Base-by-base conservation (phyloP, 2,113 vertebrate genomes). In the Pygoscelis antarcticus region DNA sequence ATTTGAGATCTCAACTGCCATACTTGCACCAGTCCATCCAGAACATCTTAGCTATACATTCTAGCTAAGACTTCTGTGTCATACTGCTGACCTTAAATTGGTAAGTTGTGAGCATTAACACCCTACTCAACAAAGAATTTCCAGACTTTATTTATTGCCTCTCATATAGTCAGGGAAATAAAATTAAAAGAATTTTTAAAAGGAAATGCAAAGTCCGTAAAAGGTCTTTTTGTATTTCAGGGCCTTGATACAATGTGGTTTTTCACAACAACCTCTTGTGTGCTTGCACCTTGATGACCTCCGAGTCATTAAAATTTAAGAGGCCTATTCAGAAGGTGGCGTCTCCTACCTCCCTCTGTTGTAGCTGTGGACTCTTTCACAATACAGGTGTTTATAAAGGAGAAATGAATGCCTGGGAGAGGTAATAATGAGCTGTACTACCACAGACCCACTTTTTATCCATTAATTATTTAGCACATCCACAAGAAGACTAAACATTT, bases 271-370 rank as follows among this genome's bases (percentile, higher is more conserved):
- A 27, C 36, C 70, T 66, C 46, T 54, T 74, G 49, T 57, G 42
- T 80, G 66, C 54, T 82, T 44, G 20, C 77, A 87, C 34, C 42
- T 83, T 87, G 91, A 55, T 94, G 93, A 94, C 70, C 66, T 91
- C 52, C 2, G 3, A 32, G 40, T 83, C 70, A 91, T 97, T 96
- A 96, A 96, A 96, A 76, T 95, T 97, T 90, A 93, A 96, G 68
- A 89, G 34, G 3, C 14, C 52, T 72, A 58, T 92, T 95, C 46
- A 83, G 30, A 74, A 83, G 34, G 55, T 1, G 0, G 52, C 12
- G 0, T 93, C 83, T 83, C 87, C 82, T 96, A 79, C 54, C 70
- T 92, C 54, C 23, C 76, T 68, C 64, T 54, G 19, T 55, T 89
- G 36, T 82, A 94, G 54, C 65, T 54, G 44, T 2, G n/a, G 62